A percentile compares a stretch with the other conserved stretches of the same genome.
These are phyloP conservation scores for Nasonovia ribisnigri DNA, from an alignment of 2,888 invertebrate species.

Conservation along the genomic window DNA sequence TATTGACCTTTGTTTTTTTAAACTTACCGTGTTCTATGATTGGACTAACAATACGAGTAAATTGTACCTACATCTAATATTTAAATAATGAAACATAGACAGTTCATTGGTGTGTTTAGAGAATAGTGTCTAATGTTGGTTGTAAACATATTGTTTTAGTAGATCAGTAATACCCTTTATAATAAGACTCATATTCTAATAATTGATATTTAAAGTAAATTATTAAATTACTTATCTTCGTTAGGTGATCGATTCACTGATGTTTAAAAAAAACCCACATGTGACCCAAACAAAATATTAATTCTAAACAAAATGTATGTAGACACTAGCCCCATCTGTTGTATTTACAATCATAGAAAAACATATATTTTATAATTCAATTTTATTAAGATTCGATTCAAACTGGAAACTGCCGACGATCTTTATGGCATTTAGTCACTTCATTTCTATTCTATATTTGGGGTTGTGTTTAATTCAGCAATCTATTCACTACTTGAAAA, in stretches of 20 bases:
- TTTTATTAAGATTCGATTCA: background rate
- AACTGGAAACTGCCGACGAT: background rate
- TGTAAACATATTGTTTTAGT: background rate
- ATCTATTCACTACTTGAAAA: background rate
- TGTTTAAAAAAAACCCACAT: background rate
- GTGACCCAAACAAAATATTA: background rate
- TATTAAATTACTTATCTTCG: background rate
- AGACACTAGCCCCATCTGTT: background rate
- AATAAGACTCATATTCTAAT: background rate
- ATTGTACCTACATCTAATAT: background rate
- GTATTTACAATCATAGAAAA: background rate
- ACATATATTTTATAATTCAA: background rate
- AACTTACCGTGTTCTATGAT: background rate
- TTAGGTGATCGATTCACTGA: background rate
- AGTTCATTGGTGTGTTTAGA: background rate
- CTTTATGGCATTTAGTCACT: background rate
- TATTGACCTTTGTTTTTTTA: background rate
- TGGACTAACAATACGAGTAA: background rate
- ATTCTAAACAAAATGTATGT: background rate
- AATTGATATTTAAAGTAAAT: background rate
- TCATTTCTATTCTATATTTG: too few relatives aligned
- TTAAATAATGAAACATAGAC: background rate
- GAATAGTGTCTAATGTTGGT: background rate
- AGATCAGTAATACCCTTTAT: background rate
- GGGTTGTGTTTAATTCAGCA: too few relatives aligned